phyloP scores from a whole-genome alignment of 2,113 vertebrate genomes.

The Podiceps cristatus region DNA sequence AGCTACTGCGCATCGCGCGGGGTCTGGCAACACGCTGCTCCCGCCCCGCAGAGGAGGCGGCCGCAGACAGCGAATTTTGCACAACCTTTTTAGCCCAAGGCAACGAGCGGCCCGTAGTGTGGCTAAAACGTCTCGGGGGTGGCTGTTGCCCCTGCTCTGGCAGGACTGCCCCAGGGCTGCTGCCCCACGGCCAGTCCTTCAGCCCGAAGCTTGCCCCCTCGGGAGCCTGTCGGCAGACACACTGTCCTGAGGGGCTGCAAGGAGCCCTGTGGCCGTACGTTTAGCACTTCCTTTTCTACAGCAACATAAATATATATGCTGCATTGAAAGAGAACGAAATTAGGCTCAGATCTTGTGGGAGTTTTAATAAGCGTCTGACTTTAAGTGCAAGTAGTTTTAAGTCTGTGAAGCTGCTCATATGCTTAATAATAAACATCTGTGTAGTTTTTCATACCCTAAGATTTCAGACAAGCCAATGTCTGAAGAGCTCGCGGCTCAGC shows the following conservation, averaged over 20 bases:
- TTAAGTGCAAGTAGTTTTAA: background rate
- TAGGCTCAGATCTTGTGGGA: background rate
- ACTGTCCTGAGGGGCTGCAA: background rate
- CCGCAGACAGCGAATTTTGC: background rate
- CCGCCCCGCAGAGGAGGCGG: background rate
- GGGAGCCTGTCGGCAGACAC: background rate
- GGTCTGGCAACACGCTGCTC: constrained; percentile 25
- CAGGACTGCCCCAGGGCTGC: background rate
- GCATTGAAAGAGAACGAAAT: background rate
- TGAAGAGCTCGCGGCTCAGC: background rate
- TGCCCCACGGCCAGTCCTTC: background rate
- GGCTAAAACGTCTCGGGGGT: background rate
- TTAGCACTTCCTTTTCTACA: background rate
- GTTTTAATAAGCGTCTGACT: background rate
- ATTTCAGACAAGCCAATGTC: constrained; percentile 11
- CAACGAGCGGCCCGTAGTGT: fast-evolving
- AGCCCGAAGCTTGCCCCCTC: background rate
- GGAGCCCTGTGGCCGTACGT: background rate
- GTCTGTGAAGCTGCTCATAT: background rate
- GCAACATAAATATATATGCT: fast-evolving
- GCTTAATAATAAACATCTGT: constrained; percentile 64
- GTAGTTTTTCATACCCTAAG: background rate
- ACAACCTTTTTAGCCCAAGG: background rate
- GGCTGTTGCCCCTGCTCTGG: background rate
- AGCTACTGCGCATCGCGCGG: background rate